Evolutionary conservation across 1,140 invertebrate genomes (phyloP).

Genomic region (Colletes latitarsis): DNA sequence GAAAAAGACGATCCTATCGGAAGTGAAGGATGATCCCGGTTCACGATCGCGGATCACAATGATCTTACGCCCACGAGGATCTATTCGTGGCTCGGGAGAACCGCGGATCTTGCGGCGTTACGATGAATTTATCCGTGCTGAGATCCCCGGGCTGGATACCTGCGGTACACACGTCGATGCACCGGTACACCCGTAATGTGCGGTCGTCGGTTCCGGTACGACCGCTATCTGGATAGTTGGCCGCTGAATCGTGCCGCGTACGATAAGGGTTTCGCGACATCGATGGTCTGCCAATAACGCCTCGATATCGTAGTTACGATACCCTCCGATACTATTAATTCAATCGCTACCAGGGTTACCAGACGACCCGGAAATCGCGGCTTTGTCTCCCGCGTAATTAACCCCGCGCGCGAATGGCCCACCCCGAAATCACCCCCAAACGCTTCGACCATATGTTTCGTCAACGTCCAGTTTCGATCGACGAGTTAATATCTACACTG

Average conservation of each 20-base stretch:
- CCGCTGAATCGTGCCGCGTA: neutral
- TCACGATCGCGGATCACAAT: constrained; percentile 76
- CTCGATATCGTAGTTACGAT: neutral
- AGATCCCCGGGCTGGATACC: constrained; percentile 49
- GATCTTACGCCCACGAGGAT: constrained; percentile 73
- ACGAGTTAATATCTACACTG: too few species aligned
- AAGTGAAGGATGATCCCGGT: constrained; percentile 77
- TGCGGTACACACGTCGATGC: constrained; percentile 39
- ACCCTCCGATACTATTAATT: neutral
- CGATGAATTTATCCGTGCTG: constrained; percentile 51
- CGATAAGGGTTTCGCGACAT: constrained; percentile 27
- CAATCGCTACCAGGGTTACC: neutral
- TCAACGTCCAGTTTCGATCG: too few species aligned
- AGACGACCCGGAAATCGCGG: too few species aligned
- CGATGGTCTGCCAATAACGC: constrained; percentile 26
- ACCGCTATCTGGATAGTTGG: constrained; percentile 13
- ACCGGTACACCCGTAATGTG: constrained; percentile 35
- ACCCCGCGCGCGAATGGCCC: too few species aligned
- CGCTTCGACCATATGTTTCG: too few species aligned
- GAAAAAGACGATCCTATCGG: constrained; percentile 66
- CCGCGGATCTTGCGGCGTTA: constrained; percentile 32
- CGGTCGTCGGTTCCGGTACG: constrained; percentile 34
- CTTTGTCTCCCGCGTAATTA: too few species aligned
- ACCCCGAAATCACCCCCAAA: too few species aligned
- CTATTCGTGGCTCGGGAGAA: constrained; percentile 33